A percentile compares a stretch with the other conserved stretches of the same genome.
These are phyloP conservation scores for Nemoura dubitans DNA, from an alignment of 2,888 invertebrate genomes.

Conservation along the genomic window DNA sequence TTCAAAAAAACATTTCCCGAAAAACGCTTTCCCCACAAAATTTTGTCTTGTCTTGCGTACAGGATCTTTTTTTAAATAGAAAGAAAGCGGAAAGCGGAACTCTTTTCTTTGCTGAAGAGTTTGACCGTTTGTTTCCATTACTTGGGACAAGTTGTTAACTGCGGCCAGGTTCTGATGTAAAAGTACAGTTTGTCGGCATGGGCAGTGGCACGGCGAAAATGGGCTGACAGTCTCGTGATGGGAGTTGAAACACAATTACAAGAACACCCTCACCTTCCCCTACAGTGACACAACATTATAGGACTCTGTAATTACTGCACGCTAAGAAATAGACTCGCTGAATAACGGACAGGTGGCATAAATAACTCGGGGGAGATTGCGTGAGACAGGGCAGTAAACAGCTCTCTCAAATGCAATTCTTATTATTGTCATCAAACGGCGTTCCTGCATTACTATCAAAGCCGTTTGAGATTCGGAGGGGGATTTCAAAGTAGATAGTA, in stretches of 20 bases:
- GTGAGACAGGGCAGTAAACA: neutral
- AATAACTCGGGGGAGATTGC: neutral
- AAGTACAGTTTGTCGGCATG: neutral
- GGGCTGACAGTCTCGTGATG: neutral
- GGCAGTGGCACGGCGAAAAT: neutral
- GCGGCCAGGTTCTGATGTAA: neutral
- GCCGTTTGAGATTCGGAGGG: neutral
- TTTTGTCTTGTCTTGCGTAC: neutral
- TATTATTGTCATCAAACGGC: neutral
- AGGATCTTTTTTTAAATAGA: neutral
- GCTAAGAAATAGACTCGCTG: neutral
- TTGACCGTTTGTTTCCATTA: conserved; percentile 10
- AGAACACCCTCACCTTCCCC: neutral
- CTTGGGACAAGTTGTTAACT: conserved; percentile 14
- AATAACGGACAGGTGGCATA: neutral
- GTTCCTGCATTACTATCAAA: neutral
- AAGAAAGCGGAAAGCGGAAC: neutral
- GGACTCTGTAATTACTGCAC: neutral
- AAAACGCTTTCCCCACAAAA: neutral
- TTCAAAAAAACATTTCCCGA: neutral
- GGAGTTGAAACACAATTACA: conserved; percentile 26
- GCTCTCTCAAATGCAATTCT: neutral
- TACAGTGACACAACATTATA: neutral
- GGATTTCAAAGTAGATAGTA: conserved; percentile 10
- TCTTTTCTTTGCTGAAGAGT: conserved; percentile 13